These are phyloP conservation scores for Sialis lutaria DNA, from an alignment of 2,888 invertebrate species.

Conservation along the genomic window DNA sequence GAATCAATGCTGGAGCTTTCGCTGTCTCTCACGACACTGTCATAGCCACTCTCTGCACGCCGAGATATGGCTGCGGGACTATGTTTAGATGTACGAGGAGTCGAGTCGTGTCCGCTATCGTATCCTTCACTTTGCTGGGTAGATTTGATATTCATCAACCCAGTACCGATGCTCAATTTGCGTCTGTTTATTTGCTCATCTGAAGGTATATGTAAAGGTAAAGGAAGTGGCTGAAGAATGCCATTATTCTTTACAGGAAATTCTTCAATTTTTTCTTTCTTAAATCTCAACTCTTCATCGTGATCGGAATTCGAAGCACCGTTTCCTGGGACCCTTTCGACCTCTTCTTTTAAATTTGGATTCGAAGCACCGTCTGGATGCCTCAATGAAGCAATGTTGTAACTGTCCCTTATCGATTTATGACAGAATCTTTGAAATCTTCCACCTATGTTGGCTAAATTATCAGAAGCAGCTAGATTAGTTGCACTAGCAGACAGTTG, in stretches of 20 bases:
- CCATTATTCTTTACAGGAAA: slow-evolving; percentile 7
- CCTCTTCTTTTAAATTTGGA: slow-evolving; percentile 64
- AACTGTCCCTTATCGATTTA: slow-evolving; percentile 31
- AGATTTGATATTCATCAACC: slow-evolving; percentile 40
- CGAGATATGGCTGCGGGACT: slow-evolving; percentile 62
- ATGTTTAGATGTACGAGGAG: slow-evolving; percentile 64
- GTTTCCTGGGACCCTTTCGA: slow-evolving; percentile 40
- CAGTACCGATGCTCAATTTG: slow-evolving; percentile 41
- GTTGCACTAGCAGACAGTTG: slow-evolving; percentile 33
- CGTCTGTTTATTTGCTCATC: slow-evolving; percentile 44
- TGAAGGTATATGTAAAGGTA: slow-evolving; percentile 40
- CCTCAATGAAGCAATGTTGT: slow-evolving; percentile 47
- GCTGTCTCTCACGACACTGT: slow-evolving; percentile 75
- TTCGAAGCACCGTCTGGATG: slow-evolving; percentile 90
- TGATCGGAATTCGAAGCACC: slow-evolving; percentile 31
- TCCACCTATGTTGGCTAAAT: slow-evolving; percentile 17
- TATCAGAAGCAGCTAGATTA: slow-evolving; percentile 22
- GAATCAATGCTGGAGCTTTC: slow-evolving; percentile 80
- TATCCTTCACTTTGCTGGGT: slow-evolving; percentile 47
- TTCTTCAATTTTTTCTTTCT: slow-evolving; percentile 10
- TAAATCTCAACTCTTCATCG: slow-evolving; percentile 21
- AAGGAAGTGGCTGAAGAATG: slow-evolving; percentile 20
- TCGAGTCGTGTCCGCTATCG: slow-evolving; percentile 71
- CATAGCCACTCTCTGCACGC: slow-evolving; percentile 79
- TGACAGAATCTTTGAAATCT: slow-evolving; percentile 48